Evolutionary conservation across 2,888 invertebrate genomes (phyloP).

Genomic region (Pyrgus malvae): DNA sequence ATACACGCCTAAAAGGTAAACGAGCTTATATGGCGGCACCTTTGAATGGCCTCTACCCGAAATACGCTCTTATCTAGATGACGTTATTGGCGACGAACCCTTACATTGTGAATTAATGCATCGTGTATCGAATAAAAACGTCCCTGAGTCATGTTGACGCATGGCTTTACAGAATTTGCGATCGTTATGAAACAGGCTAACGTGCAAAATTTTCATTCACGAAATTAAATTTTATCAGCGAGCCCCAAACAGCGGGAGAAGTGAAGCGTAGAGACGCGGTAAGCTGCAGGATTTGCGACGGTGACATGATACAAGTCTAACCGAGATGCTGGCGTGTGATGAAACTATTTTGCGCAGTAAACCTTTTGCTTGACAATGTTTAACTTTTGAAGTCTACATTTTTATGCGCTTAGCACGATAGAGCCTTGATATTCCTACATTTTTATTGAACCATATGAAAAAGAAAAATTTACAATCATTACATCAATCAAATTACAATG

Average conservation of each 20-base stretch:
- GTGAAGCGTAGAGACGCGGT: conserved; percentile 33
- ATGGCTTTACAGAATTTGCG: conserved; percentile 6
- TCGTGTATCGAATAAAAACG: conserved; percentile 25
- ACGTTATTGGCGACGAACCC: conserved; percentile 13
- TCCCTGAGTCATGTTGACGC: conserved; percentile 14
- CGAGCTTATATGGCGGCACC: conserved; percentile 6
- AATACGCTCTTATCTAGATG: conserved; percentile 17
- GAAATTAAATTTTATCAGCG: conserved; percentile 31
- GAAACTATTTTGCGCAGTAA: no score
- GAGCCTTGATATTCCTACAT: no score
- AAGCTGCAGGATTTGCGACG: conserved; percentile 34
- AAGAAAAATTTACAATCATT: no score
- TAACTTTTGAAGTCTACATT: no score
- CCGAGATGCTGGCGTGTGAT: not conserved
- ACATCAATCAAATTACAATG: no score
- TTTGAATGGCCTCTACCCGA: conserved; percentile 14
- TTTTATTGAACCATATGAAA: no score
- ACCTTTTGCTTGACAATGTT: no score
- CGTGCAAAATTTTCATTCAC: conserved; percentile 22
- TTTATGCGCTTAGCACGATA: no score
- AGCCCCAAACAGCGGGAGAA: conserved; percentile 24
- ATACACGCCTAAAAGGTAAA: conserved; percentile 19
- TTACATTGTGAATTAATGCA: conserved; percentile 8
- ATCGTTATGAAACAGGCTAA: conserved; percentile 11
- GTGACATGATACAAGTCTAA: conserved; percentile 20